A percentile compares a stretch with the other conserved stretches of the same genome.
phyloP scores from a whole-genome alignment of 64 coral and sea anemone species.

The Acropora tenuis region DNA sequence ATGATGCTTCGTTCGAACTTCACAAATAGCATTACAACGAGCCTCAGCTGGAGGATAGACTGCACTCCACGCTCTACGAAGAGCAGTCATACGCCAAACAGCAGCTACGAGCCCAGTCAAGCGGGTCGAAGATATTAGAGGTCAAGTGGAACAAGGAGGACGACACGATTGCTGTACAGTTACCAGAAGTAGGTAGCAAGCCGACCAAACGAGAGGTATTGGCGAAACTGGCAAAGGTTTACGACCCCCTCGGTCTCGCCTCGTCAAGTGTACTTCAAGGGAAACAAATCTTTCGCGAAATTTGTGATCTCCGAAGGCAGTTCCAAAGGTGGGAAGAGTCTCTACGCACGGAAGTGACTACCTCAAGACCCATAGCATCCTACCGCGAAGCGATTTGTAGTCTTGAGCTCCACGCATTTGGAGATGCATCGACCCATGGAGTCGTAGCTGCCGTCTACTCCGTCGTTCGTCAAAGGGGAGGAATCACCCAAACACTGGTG shows the following conservation, averaged over 20 bases:
- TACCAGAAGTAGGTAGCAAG: no score
- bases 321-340: constrained; percentile 13
- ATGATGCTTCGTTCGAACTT: constrained; percentile 53
- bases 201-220: no score
- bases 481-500: not conserved
- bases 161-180: no score
- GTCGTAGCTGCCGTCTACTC: constrained; percentile 17
- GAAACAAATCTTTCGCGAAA: constrained; percentile 27
- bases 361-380: not conserved
- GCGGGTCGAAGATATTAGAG: constrained; percentile 7
- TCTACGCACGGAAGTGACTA: not conserved
- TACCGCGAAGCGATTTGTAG: no score
- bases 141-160: not conserved
- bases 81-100: no score
- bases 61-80: not conserved
- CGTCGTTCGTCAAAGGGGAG: not conserved
- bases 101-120: not conserved
- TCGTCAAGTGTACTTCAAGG: not conserved
- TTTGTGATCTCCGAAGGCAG: constrained; percentile 2
- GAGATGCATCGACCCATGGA: not conserved
- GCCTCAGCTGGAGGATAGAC: not conserved
- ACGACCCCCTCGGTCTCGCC: constrained; percentile 40
- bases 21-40: constrained; percentile 19
- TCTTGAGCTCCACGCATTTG: not conserved
- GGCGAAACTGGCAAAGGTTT: constrained; percentile 29